Percentiles rank a stretch among this genome's conserved stretches.
Evolutionary conservation across 2,113 vertebrate species (phyloP).

Genomic region (Antechinus flavipes): DNA sequence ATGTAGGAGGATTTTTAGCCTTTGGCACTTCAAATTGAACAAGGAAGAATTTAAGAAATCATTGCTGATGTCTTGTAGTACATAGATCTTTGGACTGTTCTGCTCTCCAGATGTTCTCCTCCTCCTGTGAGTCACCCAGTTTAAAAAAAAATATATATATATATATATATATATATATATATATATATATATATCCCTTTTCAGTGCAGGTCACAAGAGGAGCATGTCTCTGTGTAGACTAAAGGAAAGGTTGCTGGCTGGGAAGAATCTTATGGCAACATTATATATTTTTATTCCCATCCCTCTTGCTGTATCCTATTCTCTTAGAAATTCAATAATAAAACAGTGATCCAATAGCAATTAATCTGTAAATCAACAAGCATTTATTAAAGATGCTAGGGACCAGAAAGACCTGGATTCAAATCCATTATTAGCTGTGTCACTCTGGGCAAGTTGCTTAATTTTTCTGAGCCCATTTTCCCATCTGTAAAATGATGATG

Average conservation of each 20-base stretch:
- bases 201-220: neutral
- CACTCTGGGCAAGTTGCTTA: neutral
- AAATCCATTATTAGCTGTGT: neutral
- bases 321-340: neutral
- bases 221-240: conserved; percentile 15
- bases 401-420: neutral
- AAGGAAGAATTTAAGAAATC: conserved; percentile 27
- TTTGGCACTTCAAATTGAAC: conserved; percentile 35
- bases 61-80: neutral
- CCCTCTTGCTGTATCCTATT: neutral
- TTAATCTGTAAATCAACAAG: neutral
- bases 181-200: conserved; percentile 15
- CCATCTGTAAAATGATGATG: neutral
- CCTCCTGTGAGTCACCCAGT: neutral
- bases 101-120: neutral
- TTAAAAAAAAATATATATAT: too few relatives aligned
- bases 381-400: neutral
- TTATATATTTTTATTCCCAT: neutral
- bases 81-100: neutral
- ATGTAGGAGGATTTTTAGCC: neutral
- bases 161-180: too few relatives aligned
- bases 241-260: neutral
- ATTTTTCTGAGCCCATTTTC: neutral
- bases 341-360: neutral
- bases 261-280: conserved; percentile 1